phyloP scores from a whole-genome alignment of 2,888 invertebrate genomes.

The Cephalotes varians region DNA sequence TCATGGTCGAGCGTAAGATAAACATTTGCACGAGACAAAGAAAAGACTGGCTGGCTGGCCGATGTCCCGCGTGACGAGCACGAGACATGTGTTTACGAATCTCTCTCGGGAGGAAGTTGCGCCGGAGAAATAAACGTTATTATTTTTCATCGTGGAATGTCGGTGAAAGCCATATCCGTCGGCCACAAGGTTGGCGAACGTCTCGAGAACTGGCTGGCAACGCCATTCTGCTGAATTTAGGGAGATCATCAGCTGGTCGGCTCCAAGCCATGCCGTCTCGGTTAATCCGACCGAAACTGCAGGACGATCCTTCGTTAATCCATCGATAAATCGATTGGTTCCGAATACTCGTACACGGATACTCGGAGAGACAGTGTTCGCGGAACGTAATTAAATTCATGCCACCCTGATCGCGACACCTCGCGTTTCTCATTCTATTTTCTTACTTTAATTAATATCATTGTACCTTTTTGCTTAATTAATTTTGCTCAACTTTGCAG shows the following conservation, averaged over 20 bases:
- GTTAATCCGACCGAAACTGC: slow-evolving; percentile 18
- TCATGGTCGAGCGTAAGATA: slow-evolving; percentile 3
- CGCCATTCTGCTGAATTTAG: slow-evolving; percentile 36
- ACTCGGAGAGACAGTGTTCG: background rate
- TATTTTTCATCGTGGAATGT: slow-evolving; percentile 31
- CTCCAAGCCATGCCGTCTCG: background rate
- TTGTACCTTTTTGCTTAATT: background rate
- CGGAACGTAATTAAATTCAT: slow-evolving; percentile 3
- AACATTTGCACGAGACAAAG: slow-evolving; percentile 20
- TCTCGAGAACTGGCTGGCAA: slow-evolving; percentile 9
- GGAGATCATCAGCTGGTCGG: background rate
- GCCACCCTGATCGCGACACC: background rate
- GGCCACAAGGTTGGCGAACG: slow-evolving; percentile 31
- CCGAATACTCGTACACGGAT: background rate
- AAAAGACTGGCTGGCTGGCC: background rate
- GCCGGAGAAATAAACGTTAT: background rate
- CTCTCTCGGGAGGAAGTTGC: background rate
- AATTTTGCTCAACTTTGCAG: background rate
- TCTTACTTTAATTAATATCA: background rate
- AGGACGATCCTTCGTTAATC: slow-evolving; percentile 34
- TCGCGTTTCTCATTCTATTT: background rate
- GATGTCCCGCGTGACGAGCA: background rate
- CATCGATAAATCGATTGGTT: background rate
- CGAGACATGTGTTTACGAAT: slow-evolving; percentile 13
- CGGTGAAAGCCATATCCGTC: slow-evolving; percentile 38